phyloP scores from a whole-genome alignment of 2,888 invertebrate genomes.

The Latrodectus elegans region DNA sequence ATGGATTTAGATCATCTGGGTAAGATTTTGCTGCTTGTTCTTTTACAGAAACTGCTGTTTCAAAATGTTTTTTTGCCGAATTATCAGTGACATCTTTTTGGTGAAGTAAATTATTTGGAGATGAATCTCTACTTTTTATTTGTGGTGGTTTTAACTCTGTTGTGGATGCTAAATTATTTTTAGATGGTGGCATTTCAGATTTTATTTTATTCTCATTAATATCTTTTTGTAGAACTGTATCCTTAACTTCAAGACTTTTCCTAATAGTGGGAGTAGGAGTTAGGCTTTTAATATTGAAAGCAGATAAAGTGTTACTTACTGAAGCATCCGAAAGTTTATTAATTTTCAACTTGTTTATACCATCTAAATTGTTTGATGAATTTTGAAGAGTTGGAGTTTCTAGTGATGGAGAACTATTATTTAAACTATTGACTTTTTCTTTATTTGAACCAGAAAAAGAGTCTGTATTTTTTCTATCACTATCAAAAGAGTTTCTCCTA shows the following conservation, averaged over 20 bases:
- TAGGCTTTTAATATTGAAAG: too few species aligned
- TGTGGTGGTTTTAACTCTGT: too few species aligned
- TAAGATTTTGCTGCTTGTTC: conserved; percentile 76
- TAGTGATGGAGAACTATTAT: too few species aligned
- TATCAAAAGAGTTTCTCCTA: conserved; percentile 46
- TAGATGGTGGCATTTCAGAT: not conserved
- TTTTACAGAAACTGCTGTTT: not conserved
- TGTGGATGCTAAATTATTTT: too few species aligned
- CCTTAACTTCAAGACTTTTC: conserved; percentile 30
- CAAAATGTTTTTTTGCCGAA: not conserved
- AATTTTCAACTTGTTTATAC: too few species aligned
- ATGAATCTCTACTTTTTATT: not conserved
- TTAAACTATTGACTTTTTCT: too few species aligned
- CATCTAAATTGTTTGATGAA: too few species aligned
- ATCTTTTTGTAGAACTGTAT: not conserved
- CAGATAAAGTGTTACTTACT: too few species aligned
- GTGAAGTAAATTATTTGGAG: not conserved
- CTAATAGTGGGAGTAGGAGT: conserved; percentile 23
- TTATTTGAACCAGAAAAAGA: not conserved
- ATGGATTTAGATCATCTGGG: conserved; percentile 89
- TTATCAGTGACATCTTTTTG: not conserved
- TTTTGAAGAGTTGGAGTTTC: too few species aligned
- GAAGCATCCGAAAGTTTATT: too few species aligned
- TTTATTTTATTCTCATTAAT: not conserved
- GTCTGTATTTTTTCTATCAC: not conserved